These are phyloP conservation scores for Astropecten irregularis DNA, from an alignment of 53 echinoderm and acorn worm genomes.

Conservation along the genomic window DNA sequence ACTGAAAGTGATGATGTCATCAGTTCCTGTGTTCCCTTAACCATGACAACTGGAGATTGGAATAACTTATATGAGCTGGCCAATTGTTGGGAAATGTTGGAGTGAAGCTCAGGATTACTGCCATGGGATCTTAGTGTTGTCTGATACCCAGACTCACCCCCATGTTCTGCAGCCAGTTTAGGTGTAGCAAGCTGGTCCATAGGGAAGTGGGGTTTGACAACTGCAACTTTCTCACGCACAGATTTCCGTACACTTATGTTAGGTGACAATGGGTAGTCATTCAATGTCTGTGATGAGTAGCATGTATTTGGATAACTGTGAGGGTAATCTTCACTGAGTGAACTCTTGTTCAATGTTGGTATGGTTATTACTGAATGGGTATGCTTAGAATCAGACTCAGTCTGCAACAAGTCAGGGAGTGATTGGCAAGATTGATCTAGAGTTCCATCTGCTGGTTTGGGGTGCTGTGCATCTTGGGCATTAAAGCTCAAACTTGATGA, in stretches of 20 bases:
- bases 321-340: not conserved
- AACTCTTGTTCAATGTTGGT: not conserved
- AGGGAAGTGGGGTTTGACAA: not conserved
- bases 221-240: constrained; percentile 5
- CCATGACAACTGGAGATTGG: constrained; percentile 10
- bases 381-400: not conserved
- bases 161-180: not conserved
- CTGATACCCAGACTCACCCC: not conserved
- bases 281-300: not conserved
- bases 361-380: not conserved
- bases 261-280: not conserved
- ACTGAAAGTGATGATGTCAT: not conserved
- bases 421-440: no score
- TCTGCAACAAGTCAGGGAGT: no score
- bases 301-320: not conserved
- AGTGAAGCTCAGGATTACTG: not conserved
- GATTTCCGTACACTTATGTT: constrained; percentile 8
- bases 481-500: not conserved
- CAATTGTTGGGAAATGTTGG: not conserved
- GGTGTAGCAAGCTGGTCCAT: not conserved
- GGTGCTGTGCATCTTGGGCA: not conserved
- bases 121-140: not conserved
- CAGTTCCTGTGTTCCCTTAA: not conserved
- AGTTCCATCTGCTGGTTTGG: no score
- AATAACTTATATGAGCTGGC: not conserved